Conservation (phyloP, 2,797 vertebrate genomes). For the Alectoris magna region DNA sequence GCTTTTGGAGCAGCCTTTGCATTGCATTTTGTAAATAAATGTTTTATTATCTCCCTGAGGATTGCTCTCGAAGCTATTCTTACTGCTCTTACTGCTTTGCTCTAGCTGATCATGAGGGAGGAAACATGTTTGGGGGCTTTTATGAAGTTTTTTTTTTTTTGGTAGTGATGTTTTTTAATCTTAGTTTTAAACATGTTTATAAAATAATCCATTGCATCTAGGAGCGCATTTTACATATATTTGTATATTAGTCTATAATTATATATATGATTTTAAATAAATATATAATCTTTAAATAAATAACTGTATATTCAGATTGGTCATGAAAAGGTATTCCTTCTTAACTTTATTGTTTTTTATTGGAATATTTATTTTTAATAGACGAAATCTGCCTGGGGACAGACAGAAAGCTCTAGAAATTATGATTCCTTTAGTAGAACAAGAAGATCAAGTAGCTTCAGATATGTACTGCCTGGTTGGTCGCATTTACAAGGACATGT, state of each 20-base stretch:
- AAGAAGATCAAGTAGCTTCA: constrained; percentile 92
- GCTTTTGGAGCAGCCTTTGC: neutral
- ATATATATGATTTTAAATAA: neutral
- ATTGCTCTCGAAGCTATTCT: neutral
- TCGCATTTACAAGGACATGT: constrained; percentile 96
- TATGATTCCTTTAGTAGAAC: constrained; percentile 93
- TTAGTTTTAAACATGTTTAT: neutral
- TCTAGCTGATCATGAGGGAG: neutral
- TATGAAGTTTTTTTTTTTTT: neutral
- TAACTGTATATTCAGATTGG: neutral
- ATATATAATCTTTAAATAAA: too few relatives aligned
- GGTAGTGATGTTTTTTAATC: neutral
- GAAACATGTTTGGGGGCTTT: neutral
- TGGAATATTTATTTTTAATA: constrained; percentile 49
- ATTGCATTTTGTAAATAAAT: neutral
- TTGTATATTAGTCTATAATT: neutral
- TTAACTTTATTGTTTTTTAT: neutral
- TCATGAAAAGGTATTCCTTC: neutral
- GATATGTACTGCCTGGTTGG: constrained; percentile 98
- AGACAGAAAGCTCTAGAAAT: constrained; percentile 93
- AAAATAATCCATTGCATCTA: neutral
- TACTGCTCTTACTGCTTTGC: neutral
- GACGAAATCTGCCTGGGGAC: constrained; percentile 93
- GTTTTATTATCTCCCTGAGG: neutral
- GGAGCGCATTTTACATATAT: neutral